Base-by-base conservation (phyloP, 2,888 invertebrate species). In the Ethmia dodecea region DNA sequence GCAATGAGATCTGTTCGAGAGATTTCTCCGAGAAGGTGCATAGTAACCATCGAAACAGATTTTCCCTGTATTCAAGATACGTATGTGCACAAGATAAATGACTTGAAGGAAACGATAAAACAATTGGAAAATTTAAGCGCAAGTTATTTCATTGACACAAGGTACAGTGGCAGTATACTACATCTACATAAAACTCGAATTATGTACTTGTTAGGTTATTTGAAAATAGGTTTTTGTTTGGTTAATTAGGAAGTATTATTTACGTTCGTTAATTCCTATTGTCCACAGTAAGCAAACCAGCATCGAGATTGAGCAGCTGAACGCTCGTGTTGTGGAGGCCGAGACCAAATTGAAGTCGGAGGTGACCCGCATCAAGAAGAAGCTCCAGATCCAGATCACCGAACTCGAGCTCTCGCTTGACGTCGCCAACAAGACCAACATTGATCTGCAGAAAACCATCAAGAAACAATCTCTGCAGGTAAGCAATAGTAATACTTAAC, bases 351-450 rank as follows among this genome's bases (percentile, higher is more conserved):
- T 98, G 80, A 97, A 97, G 91, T 93, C 96, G 63, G 98, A 98
- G 86, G 95, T 98, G 38, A 91, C 92, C 52, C 95, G 98, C 87
- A 95, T 98, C 89, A 98, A 98, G 94, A 98, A 98, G 96, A 98
- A 98, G 94, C 89, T 97, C 77, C 97, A 97, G 88, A 94, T 97
- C 75, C 96, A 96, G 71, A 98, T 98, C 86, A 97, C 97, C 61
- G 98, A 98, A 83, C 88, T 98, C 69, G 98, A 98, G 83, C 91
- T 98, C 89, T 94, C 96, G 37, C 91, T 99, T 83, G 98, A 98
- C 87, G 95, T 97, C 59, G 95, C 97, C 88, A 98, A 99, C 91
- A 97, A 98, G 90, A 96, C 94, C 88, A 98, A 98, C 90, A 93
- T 98, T 70, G 96, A 97, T 75, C 90, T 98, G 75, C 97, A 98